Conservation (phyloP, 2,797 vertebrate genomes). For the Paratrypauchen microcephalus region DNA sequence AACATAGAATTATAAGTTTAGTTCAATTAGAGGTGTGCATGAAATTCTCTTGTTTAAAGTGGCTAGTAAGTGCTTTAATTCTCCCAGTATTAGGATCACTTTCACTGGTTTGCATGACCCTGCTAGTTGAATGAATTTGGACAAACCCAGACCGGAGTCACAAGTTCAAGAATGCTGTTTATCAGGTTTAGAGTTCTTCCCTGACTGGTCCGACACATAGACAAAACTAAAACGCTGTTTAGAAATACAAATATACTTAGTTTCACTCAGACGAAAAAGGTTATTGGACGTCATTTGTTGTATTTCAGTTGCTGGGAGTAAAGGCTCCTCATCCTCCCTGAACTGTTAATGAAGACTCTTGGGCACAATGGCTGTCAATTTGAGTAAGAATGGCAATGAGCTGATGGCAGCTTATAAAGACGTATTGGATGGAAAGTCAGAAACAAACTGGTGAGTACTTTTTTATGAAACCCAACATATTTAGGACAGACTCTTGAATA, state of each 20-base stretch:
- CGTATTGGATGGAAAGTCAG: constrained; percentile 78
- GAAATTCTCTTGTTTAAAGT: not conserved
- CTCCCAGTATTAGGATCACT: not conserved
- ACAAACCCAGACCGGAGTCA: constrained; percentile 21
- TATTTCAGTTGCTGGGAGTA: not conserved
- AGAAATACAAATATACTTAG: not conserved
- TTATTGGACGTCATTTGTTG: not conserved
- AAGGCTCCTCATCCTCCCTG: not conserved
- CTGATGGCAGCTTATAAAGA: constrained; percentile 83
- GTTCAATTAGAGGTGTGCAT: not conserved
- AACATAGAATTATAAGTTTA: not conserved
- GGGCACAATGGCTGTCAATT: constrained; percentile 81
- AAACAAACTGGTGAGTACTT: constrained; percentile 83
- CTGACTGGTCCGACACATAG: constrained; percentile 38
- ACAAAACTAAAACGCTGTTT: not conserved
- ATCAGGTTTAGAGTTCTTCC: constrained; percentile 44
- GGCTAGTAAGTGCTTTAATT: not conserved
- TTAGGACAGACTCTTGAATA: not conserved
- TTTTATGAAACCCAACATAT: not conserved
- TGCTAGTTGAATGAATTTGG: constrained; percentile 1
- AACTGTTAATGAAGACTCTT: constrained; percentile 12
- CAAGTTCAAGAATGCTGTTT: constrained; percentile 40
- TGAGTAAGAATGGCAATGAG: constrained; percentile 84
- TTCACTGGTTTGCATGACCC: not conserved
- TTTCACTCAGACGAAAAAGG: no score